Conservation (phyloP, 2,888 invertebrate genomes). For the Ophraella communa region DNA sequence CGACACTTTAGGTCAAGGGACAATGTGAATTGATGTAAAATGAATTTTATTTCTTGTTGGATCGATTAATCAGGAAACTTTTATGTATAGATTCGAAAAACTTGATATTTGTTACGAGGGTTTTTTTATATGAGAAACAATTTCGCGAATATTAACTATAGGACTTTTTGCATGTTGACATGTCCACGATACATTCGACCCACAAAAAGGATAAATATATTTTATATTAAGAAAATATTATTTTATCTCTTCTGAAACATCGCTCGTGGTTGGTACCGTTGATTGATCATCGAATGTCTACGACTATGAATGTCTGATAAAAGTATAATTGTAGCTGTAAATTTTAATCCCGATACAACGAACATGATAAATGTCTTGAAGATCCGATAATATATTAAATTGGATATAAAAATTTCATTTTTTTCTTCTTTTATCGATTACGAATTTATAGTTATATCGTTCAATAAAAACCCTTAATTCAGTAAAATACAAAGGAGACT, state of each 20-base stretch:
- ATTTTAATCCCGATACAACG: not conserved
- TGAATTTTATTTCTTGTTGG: not conserved
- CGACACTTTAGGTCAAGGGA: not conserved
- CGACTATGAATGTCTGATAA: not conserved
- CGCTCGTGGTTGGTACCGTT: not conserved
- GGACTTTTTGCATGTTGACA: not conserved
- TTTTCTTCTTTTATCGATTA: not conserved
- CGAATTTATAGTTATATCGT: not conserved
- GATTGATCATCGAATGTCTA: not conserved
- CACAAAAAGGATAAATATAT: too few species aligned
- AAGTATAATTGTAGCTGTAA: not conserved
- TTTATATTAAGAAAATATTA: not conserved
- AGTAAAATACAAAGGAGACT: not conserved
- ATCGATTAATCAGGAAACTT: not conserved
- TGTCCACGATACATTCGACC: not conserved
- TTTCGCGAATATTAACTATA: too few species aligned
- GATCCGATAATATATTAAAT: too few species aligned
- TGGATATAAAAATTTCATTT: too few species aligned
- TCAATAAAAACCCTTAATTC: not conserved
- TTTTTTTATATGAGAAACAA: not conserved
- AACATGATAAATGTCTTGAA: not conserved
- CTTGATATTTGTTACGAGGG: too few species aligned
- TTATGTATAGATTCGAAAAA: not conserved
- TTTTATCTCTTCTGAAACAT: not conserved
- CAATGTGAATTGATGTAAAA: not conserved